phyloP scores from a whole-genome alignment of 2,113 vertebrate genomes.

The Phalacrocorax pelagicus region DNA sequence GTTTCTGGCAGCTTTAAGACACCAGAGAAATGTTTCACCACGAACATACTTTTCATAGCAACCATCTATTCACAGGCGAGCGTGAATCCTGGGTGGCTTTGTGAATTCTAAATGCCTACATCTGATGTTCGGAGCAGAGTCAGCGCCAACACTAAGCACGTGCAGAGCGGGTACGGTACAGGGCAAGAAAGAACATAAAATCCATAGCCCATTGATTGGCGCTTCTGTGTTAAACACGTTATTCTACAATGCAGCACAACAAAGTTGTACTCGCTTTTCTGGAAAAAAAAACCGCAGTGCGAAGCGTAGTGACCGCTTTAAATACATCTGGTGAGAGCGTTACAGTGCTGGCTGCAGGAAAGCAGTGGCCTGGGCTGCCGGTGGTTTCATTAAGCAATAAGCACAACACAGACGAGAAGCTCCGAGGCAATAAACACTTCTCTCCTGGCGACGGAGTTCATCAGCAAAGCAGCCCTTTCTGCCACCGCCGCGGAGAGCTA shows the following conservation, averaged over 20 bases:
- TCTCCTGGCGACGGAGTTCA: fast-evolving
- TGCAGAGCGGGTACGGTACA: fast-evolving
- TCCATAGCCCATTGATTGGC: neutral
- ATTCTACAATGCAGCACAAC: neutral
- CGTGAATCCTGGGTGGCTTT: too few relatives aligned
- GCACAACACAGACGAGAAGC: neutral
- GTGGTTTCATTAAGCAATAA: neutral
- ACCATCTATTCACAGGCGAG: neutral
- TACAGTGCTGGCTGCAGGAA: neutral
- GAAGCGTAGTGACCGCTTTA: fast-evolving
- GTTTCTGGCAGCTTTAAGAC: neutral
- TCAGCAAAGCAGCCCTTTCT: neutral
- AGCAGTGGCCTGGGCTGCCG: fast-evolving
- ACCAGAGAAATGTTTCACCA: neutral
- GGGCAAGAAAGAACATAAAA: neutral
- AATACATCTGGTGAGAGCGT: neutral
- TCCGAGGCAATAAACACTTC: neutral
- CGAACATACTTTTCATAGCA: fast-evolving
- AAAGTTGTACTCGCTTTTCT: neutral
- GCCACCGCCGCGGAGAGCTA: neutral
- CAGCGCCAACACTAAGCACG: neutral
- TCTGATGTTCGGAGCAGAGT: neutral
- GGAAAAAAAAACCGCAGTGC: neutral
- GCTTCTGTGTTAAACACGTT: neutral
- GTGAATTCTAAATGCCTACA: neutral